Evolutionary conservation across 1,140 invertebrate species (phyloP).

Genomic region (Lepeophtheirus salmonis): DNA sequence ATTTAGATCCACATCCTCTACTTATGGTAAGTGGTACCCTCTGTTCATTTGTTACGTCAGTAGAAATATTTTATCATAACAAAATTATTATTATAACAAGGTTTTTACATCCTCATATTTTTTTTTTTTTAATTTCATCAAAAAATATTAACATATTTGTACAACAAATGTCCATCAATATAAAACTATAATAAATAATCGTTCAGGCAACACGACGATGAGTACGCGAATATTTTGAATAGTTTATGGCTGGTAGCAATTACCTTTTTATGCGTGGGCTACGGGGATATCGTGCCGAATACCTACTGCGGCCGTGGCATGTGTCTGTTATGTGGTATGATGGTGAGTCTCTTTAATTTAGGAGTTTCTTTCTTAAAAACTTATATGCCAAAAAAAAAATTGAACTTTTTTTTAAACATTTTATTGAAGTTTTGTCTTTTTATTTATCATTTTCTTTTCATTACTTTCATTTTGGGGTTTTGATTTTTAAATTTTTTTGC

Average conservation of each 20-base stretch:
- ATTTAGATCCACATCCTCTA: too few species aligned
- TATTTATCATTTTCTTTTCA: background rate
- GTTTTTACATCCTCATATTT: too few species aligned
- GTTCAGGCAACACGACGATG: conserved; percentile 57
- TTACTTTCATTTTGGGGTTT: too few species aligned
- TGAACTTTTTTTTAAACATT: background rate
- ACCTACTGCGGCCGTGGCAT: conserved; percentile 79
- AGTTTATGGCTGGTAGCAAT: conserved; percentile 82
- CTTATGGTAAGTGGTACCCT: too few species aligned
- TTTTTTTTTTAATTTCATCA: background rate
- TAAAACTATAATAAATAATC: too few species aligned
- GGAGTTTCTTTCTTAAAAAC: conserved; percentile 2
- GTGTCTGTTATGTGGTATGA: conserved; percentile 72
- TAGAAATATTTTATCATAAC: too few species aligned
- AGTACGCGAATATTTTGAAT: conserved; percentile 73
- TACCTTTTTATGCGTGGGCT: conserved; percentile 58
- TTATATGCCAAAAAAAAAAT: conserved; percentile 5
- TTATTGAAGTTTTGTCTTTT: background rate
- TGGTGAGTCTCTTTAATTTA: conserved; percentile 53
- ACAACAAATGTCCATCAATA: too few species aligned
- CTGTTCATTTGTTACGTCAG: too few species aligned
- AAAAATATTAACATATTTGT: background rate
- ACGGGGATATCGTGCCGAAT: conserved; percentile 77
- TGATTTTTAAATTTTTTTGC: too few species aligned
- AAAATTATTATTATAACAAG: too few species aligned